These are phyloP conservation scores for Eugnorisma glareosa DNA, from an alignment of 2,888 invertebrate species.

Conservation along the genomic window DNA sequence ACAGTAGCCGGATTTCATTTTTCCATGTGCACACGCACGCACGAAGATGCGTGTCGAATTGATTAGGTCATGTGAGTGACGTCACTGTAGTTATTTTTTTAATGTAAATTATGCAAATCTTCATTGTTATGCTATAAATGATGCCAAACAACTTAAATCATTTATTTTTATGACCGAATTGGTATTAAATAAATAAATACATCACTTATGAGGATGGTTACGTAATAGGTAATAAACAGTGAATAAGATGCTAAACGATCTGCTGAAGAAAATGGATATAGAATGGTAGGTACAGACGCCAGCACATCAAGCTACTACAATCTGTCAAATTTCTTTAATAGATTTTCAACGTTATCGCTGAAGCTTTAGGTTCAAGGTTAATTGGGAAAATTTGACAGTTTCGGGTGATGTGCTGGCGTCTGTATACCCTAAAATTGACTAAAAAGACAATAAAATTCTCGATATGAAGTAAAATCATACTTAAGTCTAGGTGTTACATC, in stretches of 20 bases:
- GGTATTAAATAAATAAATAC: background rate
- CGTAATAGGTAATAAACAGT: background rate
- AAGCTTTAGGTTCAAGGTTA: too few relatives aligned
- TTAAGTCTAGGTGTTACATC: background rate
- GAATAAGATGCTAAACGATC: background rate
- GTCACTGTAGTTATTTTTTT: slow-evolving; percentile 34
- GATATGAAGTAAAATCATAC: background rate
- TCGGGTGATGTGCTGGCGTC: too few relatives aligned
- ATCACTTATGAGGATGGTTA: background rate
- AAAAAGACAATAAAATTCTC: background rate
- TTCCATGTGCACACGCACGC: slow-evolving; percentile 69
- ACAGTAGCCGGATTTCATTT: slow-evolving; percentile 82
- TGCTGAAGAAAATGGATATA: too few relatives aligned
- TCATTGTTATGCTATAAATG: background rate
- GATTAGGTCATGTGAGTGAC: slow-evolving; percentile 63
- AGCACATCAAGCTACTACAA: too few relatives aligned
- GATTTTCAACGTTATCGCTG: too few relatives aligned
- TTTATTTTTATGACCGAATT: background rate
- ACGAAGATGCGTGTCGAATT: slow-evolving; percentile 67
- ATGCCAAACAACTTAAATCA: background rate
- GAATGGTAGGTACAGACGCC: too few relatives aligned
- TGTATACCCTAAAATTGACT: background rate
- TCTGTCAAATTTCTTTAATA: too few relatives aligned
- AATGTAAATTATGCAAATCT: background rate
- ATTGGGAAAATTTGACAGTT: too few relatives aligned